phyloP scores from a whole-genome alignment of 2,113 vertebrate species.

The Callospermophilus lateralis region DNA sequence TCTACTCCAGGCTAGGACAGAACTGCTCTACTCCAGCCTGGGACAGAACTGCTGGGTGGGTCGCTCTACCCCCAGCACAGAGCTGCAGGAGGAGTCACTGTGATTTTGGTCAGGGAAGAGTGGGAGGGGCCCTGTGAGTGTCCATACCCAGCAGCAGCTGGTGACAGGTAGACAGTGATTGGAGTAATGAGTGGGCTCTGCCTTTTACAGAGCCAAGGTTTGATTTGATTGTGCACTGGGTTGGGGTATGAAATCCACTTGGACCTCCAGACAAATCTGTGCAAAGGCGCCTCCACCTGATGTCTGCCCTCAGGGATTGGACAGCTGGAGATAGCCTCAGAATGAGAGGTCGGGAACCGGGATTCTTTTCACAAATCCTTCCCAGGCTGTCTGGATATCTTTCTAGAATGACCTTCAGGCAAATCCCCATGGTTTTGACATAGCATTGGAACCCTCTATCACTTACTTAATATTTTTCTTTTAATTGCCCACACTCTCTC shows the following conservation, averaged over 20 bases:
- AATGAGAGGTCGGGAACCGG: neutral
- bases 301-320: neutral
- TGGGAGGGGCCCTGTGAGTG: neutral
- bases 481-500: neutral
- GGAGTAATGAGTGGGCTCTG: neutral
- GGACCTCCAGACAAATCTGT: neutral
- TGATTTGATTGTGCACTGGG: neutral
- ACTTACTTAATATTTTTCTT: slow-evolving; percentile 15
- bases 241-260: neutral
- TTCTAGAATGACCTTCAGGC: neutral
- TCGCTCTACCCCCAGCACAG: slow-evolving; percentile 3
- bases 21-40: slow-evolving; percentile 68
- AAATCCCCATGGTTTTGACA: neutral
- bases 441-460: neutral
- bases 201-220: neutral
- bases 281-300: neutral
- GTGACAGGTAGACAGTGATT: neutral
- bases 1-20: slow-evolving; percentile 59
- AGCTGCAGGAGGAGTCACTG: neutral
- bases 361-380: neutral
- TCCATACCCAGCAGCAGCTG: neutral
- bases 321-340: neutral
- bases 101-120: accelerated
- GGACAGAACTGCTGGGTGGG: slow-evolving; percentile 52
- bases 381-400: neutral